Percentiles rank a stretch among this genome's conserved stretches.
Evolutionary conservation across 2,888 invertebrate genomes (phyloP).

Genomic region (Nasonovia ribisnigri): DNA sequence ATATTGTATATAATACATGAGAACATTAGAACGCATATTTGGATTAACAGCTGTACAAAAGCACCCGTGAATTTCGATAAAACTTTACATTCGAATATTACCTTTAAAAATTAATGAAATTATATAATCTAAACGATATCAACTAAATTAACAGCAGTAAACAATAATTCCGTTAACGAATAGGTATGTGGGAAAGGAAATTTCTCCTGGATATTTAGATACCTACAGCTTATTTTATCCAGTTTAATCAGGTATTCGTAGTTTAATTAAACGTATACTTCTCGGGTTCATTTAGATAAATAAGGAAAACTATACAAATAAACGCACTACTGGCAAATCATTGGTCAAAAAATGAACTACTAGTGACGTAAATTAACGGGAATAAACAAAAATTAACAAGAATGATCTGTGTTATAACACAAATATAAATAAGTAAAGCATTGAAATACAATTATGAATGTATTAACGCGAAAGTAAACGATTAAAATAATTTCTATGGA

Average conservation of each 20-base stretch:
- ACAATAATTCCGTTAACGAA: not conserved
- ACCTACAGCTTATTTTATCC: not conserved
- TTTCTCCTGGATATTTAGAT: not conserved
- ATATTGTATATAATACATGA: not conserved
- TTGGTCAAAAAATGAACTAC: not conserved
- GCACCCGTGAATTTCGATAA: constrained; percentile 7
- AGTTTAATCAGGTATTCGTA: not conserved
- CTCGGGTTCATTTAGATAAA: not conserved
- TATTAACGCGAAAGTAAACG: too few relatives aligned
- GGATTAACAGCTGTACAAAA: constrained; percentile 28
- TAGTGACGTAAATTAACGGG: not conserved
- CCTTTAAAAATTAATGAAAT: not conserved
- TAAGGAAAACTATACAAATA: not conserved
- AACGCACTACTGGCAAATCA: not conserved
- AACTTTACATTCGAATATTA: not conserved
- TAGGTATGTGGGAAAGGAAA: not conserved
- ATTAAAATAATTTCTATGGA: not conserved
- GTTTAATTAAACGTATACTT: constrained; percentile 1
- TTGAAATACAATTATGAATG: too few relatives aligned
- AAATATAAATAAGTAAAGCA: too few relatives aligned
- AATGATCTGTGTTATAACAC: too few relatives aligned
- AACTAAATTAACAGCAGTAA: not conserved
- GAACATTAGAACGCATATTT: constrained; percentile 1
- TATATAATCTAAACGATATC: not conserved
- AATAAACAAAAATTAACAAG: not conserved